Base-by-base conservation (phyloP, 35 echinoderm and acorn worm species). In the Strongylocentrotus purpuratus region DNA sequence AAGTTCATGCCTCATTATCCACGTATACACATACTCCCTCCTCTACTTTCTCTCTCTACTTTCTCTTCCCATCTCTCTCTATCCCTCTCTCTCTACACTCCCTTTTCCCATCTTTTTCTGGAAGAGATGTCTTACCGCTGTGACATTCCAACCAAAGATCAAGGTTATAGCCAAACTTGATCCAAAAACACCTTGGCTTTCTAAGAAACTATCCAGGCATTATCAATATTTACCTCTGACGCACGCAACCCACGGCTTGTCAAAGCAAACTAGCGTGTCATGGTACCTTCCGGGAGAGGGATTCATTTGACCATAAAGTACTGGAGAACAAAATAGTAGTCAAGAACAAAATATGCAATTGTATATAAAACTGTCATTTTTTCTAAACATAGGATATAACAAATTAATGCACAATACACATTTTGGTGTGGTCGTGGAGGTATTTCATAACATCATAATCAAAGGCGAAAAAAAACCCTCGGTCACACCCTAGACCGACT, bases 131-230 rank as follows among this genome's bases (percentile, higher is more conserved):
- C 65, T 78, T 28, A 78, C 65, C 65, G 20, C 22, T 28, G 3
- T 41, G 50, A 55, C 50, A 55, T 15, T 55, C 50, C 7, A 78
- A 8, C 28, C 65, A 22, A 78, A 78, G 65, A 78, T 78, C 65
- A 78, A 78, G 65, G 65, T 28, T n/a, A 78, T n/a, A 28, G 7
- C 65, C 5, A 28, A 59, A 28, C 65, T 78, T 78, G 65, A n/a
- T 78, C 65, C 65, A 78, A 78, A 78, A 78, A 78, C 65, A 78
- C 65, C 65, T 78, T 78, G 65, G 20, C n/a, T 78, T 78, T 78
- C 65, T 78, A 1, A 78, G 65, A 78, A 78, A 8, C n/a, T 28
- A 55, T 55, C 50, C 10, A 55, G 50, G 50, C 65, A 78, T 28
- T 22, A 78, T 78, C 65, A 78, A 78, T 78, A 22, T 78, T 78